Conservation (phyloP, 2,888 invertebrate species). For the Monochamus alternatus region DNA sequence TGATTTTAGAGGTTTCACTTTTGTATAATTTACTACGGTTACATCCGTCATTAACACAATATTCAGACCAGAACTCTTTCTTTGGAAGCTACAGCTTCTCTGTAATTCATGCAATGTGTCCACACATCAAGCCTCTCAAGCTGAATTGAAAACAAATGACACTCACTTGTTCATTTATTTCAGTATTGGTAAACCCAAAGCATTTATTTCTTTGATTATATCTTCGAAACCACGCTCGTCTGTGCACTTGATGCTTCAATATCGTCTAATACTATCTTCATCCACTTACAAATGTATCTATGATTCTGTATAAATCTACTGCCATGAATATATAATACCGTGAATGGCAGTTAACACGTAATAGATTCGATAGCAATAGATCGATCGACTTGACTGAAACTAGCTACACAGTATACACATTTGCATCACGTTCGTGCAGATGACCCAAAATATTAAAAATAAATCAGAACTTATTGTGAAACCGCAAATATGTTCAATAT, state of each 20-base stretch:
- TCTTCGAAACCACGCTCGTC: background rate
- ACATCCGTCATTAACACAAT: conserved; percentile 44
- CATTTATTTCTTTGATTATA: conserved; percentile 1
- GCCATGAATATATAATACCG: no score
- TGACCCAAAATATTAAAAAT: no score
- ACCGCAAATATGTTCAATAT: no score
- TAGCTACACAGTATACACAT: no score
- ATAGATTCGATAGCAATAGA: no score
- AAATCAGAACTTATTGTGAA: no score
- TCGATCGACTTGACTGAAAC: no score
- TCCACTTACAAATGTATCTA: no score
- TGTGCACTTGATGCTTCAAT: conserved; percentile 15
- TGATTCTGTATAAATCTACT: no score
- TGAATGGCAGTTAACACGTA: no score
- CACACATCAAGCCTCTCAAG: conserved; percentile 37
- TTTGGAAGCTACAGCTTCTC: conserved; percentile 45
- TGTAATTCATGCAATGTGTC: conserved; percentile 46
- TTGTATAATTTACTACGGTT: conserved; percentile 37
- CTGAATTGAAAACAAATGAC: background rate
- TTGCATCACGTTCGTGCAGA: no score
- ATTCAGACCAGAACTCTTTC: conserved; percentile 44
- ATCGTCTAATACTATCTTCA: conserved; percentile 1
- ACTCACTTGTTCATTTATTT: conserved; percentile 7
- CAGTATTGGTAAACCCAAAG: conserved; percentile 11
- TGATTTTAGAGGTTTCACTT: conserved; percentile 38